phyloP scores from a whole-genome alignment of 1,140 invertebrate genomes.

The Listronotus oregonensis region DNA sequence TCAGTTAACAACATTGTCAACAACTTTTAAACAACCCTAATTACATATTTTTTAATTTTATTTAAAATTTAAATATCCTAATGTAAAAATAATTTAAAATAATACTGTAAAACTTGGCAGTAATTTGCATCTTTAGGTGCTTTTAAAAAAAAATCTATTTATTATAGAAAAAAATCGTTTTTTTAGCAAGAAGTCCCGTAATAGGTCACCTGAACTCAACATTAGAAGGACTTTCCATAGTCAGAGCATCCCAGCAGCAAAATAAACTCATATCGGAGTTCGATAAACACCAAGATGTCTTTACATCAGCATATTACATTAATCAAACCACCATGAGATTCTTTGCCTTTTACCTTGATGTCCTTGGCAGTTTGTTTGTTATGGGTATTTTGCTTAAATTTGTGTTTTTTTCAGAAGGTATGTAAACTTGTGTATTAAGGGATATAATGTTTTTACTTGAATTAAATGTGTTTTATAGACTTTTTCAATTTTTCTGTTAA shows the following conservation, averaged over 20 bases:
- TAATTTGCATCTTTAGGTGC: no score
- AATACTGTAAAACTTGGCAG: no score
- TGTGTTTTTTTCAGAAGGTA: slow-evolving; percentile 53
- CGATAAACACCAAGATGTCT: slow-evolving; percentile 75
- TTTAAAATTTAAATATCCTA: no score
- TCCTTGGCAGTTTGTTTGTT: slow-evolving; percentile 61
- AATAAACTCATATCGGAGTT: slow-evolving; percentile 78
- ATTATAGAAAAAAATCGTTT: no score
- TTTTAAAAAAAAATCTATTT: no score
- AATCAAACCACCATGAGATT: slow-evolving; percentile 66
- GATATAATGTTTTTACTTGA: no score
- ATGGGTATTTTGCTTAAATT: slow-evolving; percentile 57
- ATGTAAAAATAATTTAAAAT: no score
- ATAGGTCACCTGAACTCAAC: slow-evolving; percentile 71
- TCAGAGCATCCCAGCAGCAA: slow-evolving; percentile 81
- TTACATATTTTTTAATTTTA: no score
- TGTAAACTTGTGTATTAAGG: neutral
- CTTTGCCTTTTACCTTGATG: slow-evolving; percentile 64
- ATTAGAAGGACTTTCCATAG: slow-evolving; percentile 77
- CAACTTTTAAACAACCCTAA: no score
- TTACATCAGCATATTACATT: slow-evolving; percentile 68
- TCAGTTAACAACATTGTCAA: no score
- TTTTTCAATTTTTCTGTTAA: no score
- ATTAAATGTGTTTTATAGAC: no score
- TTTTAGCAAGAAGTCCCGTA: slow-evolving; percentile 62